Conservation (phyloP, 2,797 vertebrate species). For the Rousettus madagascariensis region DNA sequence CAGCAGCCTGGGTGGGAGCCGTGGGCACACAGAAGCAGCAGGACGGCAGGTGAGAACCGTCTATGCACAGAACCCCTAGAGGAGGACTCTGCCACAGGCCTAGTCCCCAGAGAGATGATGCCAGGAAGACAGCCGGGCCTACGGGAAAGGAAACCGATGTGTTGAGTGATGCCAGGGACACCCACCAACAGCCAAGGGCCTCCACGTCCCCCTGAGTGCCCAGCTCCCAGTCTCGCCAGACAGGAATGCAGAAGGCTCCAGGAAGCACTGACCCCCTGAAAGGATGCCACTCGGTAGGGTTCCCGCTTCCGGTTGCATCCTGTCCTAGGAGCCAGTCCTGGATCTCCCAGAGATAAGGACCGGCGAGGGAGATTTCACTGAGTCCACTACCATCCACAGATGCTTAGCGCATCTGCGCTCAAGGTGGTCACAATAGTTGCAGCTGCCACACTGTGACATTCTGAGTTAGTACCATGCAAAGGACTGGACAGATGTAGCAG, state of each 20-base stretch:
- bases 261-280: not conserved
- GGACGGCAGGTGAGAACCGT: not conserved
- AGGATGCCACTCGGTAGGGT: not conserved
- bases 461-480: not conserved
- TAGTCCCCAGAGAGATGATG: not conserved
- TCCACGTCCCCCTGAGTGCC: not conserved
- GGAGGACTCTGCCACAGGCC: not conserved
- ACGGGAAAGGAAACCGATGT: fast-evolving
- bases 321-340: not conserved
- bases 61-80: not conserved
- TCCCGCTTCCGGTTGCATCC: not conserved
- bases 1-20: not conserved
- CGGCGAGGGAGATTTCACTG: not conserved
- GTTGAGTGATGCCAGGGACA: not conserved
- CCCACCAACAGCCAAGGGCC: not conserved
- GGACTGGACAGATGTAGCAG: not conserved
- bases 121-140: not conserved
- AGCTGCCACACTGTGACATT: not conserved
- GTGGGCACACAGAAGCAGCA: not conserved
- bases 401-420: not conserved
- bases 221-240: not conserved
- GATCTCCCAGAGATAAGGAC: not conserved
- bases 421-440: not conserved
- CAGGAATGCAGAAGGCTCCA: not conserved
- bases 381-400: not conserved